phyloP scores from a whole-genome alignment of 2,888 invertebrate genomes.

The Terebella lapidaria region DNA sequence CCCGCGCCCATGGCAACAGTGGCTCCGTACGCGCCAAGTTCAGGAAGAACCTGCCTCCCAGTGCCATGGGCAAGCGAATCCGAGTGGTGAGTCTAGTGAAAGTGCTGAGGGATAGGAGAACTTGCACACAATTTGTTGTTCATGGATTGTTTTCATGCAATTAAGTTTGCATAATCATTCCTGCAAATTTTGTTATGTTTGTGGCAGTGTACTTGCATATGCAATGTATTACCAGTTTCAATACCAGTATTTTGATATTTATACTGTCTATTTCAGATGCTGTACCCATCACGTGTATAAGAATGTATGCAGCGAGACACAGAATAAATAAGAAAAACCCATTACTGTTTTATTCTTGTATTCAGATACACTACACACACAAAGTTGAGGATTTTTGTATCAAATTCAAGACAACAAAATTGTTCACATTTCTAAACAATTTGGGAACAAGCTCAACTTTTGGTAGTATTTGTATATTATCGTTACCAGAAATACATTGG shows the following conservation, averaged over 20 bases:
- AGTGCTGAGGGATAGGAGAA: not conserved
- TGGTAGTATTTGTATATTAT: no score
- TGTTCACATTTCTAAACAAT: no score
- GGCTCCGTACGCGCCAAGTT: constrained; percentile 96
- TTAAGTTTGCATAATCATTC: not conserved
- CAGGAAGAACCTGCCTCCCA: constrained; percentile 91
- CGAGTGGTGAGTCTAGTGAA: constrained; percentile 68
- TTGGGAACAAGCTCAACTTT: no score
- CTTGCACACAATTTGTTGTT: not conserved
- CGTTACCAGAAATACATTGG: no score
- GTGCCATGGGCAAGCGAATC: constrained; percentile 96
- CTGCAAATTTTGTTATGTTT: not conserved
- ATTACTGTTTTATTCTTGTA: no score
- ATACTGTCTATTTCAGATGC: constrained; percentile 55
- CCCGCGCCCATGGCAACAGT: constrained; percentile 90
- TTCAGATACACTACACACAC: no score
- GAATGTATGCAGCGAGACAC: not conserved
- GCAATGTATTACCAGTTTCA: not conserved
- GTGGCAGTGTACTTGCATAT: not conserved
- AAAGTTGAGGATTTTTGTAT: no score
- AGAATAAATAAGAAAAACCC: no score
- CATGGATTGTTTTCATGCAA: not conserved
- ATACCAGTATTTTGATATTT: constrained; percentile 4
- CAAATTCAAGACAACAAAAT: no score
- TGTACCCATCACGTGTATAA: constrained; percentile 62